These are phyloP conservation scores for Amiota communis DNA, from an alignment of 2,888 invertebrate genomes.

Conservation along the genomic window DNA sequence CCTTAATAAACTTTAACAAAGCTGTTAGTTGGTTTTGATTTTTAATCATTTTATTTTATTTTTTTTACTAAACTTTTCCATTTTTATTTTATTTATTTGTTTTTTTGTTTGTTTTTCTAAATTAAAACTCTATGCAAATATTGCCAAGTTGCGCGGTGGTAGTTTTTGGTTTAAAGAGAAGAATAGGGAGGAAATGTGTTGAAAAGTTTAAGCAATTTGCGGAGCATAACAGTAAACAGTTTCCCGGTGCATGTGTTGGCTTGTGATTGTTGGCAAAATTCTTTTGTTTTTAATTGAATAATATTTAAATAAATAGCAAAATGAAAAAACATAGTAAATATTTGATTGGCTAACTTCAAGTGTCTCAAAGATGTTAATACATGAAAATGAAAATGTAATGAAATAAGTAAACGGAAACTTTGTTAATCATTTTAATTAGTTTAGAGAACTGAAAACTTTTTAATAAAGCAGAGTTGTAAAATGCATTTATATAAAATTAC, in stretches of 20 bases:
- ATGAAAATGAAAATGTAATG: too few relatives aligned
- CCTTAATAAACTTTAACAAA: neutral
- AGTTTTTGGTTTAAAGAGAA: neutral
- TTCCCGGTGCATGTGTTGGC: neutral
- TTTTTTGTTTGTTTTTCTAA: conserved; percentile 41
- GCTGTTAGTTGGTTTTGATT: neutral
- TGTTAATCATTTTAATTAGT: too few relatives aligned
- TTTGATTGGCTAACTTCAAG: too few relatives aligned
- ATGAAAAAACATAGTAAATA: too few relatives aligned
- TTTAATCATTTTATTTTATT: neutral
- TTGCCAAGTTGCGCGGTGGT: neutral
- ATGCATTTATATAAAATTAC: neutral
- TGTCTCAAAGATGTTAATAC: too few relatives aligned
- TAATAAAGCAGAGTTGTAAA: too few relatives aligned
- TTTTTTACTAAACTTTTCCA: neutral
- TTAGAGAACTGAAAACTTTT: too few relatives aligned
- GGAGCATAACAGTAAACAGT: neutral
- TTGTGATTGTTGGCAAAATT: conserved; percentile 46
- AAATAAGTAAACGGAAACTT: too few relatives aligned
- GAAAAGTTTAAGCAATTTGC: neutral
- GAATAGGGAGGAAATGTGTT: too few relatives aligned
- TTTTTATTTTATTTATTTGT: conserved; percentile 23
- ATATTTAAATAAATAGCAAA: too few relatives aligned
- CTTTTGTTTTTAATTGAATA: neutral
- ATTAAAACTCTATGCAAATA: conserved; percentile 53